These are phyloP conservation scores for Melieria picta DNA, from an alignment of 2,888 invertebrate genomes.

Conservation along the genomic window DNA sequence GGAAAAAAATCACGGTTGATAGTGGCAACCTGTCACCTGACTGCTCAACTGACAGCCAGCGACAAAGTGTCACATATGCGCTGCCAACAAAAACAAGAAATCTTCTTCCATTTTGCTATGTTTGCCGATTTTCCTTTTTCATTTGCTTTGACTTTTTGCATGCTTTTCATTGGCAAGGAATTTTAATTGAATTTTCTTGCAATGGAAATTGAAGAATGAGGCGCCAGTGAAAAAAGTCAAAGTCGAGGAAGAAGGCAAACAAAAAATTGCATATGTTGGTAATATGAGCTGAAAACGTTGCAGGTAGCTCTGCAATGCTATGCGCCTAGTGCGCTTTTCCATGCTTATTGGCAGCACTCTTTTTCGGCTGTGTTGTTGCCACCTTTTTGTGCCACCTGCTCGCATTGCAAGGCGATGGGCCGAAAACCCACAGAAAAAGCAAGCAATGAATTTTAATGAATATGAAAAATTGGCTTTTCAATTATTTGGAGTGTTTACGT, in stretches of 20 bases:
- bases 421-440: neutral
- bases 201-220: neutral
- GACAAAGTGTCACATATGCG: conserved; percentile 31
- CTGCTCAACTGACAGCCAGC: conserved; percentile 29
- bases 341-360: neutral
- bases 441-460: conserved; percentile 18
- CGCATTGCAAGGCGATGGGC: neutral
- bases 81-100: too few relatives aligned
- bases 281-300: neutral
- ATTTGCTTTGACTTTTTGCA: neutral
- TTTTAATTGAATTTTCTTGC: conserved; percentile 34
- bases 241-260: neutral
- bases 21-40: conserved; percentile 27
- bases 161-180: conserved; percentile 26
- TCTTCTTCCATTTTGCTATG: neutral
- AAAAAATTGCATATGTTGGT: neutral
- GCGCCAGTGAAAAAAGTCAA: neutral
- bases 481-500: too few relatives aligned
- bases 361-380: neutral
- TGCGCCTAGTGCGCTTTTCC: neutral
- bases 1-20: too few relatives aligned
- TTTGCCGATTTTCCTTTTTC: neutral
- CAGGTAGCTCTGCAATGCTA: conserved; percentile 2
- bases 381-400: neutral
- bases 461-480: too few relatives aligned